Evolutionary conservation across 2,888 invertebrate species (phyloP).

Genomic region (Lepidonotus clava): DNA sequence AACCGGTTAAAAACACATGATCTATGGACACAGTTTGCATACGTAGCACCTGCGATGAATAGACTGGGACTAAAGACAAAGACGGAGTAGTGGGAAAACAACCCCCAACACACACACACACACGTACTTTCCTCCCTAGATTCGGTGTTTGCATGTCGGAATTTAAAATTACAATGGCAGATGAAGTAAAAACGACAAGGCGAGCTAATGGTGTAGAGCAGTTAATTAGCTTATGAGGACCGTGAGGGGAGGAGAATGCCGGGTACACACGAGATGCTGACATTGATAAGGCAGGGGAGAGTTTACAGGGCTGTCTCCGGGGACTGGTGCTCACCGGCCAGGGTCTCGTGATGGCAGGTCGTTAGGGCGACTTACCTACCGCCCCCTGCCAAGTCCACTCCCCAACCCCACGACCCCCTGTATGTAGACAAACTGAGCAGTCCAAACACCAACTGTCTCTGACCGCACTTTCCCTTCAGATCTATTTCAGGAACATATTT

Average conservation of each 20-base stretch:
- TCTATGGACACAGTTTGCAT: background rate
- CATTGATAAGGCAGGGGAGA: slow-evolving; percentile 34
- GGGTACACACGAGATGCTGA: slow-evolving; percentile 15
- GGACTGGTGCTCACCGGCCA: background rate
- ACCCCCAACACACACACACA: background rate
- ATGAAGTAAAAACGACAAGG: background rate
- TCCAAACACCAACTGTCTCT: background rate
- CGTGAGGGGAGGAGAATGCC: background rate
- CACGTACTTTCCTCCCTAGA: background rate
- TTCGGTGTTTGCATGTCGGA: slow-evolving; percentile 10
- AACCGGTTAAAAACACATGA: background rate
- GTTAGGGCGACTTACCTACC: background rate
- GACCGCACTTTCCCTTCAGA: background rate
- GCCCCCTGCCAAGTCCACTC: background rate
- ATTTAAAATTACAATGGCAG: slow-evolving; percentile 40
- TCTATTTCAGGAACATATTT: too few species aligned
- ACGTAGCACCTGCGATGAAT: slow-evolving; percentile 4
- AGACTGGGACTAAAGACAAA: background rate
- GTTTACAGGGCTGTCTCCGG: background rate
- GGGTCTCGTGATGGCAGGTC: background rate
- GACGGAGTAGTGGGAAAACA: background rate
- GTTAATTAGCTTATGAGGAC: slow-evolving; percentile 42
- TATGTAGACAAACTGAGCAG: slow-evolving; percentile 45
- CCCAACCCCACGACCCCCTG: background rate
- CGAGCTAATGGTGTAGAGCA: slow-evolving; percentile 33